Evolutionary conservation across 2,113 vertebrate species (phyloP).

Genomic region (Globicephala melas): DNA sequence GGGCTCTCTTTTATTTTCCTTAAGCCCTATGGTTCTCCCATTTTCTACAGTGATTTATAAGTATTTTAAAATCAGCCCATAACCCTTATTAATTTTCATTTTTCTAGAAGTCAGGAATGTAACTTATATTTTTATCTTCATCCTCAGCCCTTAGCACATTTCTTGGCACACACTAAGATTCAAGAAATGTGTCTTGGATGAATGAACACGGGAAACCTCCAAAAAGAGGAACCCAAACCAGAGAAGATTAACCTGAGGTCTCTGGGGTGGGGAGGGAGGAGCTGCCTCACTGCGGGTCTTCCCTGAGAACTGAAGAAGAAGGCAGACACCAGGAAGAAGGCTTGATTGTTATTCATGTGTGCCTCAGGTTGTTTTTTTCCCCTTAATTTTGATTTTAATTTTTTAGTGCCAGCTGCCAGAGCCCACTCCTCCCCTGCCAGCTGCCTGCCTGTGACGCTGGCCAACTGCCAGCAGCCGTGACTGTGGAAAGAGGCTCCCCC

Average conservation of each 20-base stretch:
- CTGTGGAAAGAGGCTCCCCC: conserved; percentile 25
- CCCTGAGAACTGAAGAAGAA: neutral
- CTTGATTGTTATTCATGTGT: conserved; percentile 62
- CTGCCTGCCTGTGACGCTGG: conserved; percentile 63
- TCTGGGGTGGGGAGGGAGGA: neutral
- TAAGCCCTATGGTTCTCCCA: neutral
- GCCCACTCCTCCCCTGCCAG: conserved; percentile 61
- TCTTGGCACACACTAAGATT: neutral
- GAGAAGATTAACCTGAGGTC: neutral
- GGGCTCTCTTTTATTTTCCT: neutral
- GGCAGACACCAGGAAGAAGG: conserved; percentile 13
- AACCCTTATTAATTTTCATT: neutral
- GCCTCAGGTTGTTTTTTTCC: conserved; percentile 24
- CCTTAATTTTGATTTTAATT: conserved; percentile 72
- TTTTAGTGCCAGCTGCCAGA: conserved; percentile 72
- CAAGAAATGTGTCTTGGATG: neutral
- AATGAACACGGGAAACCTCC: neutral
- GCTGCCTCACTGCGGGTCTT: neutral
- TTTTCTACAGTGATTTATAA: neutral
- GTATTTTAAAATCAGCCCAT: neutral
- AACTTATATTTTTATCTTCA: neutral
- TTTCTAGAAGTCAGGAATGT: neutral
- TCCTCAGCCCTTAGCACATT: neutral
- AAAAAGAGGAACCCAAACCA: neutral
- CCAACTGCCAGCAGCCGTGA: conserved; percentile 61